phyloP scores from a whole-genome alignment of 2,797 vertebrate genomes.

The Leptatherina wallacei region DNA sequence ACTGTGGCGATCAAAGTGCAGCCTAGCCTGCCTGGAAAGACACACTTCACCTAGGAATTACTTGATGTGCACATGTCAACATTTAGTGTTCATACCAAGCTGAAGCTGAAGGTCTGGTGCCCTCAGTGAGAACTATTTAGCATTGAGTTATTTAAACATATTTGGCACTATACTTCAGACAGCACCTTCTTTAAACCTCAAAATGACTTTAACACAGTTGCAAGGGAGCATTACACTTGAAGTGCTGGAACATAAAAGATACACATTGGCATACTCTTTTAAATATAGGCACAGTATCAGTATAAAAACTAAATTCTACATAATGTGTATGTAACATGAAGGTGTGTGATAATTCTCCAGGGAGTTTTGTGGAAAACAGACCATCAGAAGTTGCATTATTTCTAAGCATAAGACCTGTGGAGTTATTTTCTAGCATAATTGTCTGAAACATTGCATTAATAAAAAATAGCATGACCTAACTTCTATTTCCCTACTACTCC shows the following conservation, averaged over 20 bases:
- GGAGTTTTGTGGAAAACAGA: too few species aligned
- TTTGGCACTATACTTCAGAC: slow-evolving; percentile 3
- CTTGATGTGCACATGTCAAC: slow-evolving; percentile 38
- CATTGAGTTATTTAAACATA: slow-evolving; percentile 21
- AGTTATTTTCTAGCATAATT: too few species aligned
- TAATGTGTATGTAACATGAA: background rate
- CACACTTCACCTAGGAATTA: slow-evolving; percentile 49
- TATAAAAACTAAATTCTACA: background rate
- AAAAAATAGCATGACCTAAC: too few species aligned
- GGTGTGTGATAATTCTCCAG: background rate
- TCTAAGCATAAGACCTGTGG: too few species aligned
- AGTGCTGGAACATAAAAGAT: too few species aligned
- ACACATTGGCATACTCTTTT: too few species aligned
- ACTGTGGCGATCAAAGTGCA: slow-evolving; percentile 50
- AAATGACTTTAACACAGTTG: slow-evolving; percentile 13
- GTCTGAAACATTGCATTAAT: too few species aligned
- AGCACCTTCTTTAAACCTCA: slow-evolving; percentile 4
- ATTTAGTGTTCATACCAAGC: slow-evolving; percentile 20
- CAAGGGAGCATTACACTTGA: background rate
- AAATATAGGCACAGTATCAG: too few species aligned
- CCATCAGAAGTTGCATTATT: too few species aligned
- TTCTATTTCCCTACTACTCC: too few species aligned
- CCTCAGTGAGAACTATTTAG: slow-evolving; percentile 3
- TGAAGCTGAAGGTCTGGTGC: slow-evolving; percentile 8
- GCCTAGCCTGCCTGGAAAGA: slow-evolving; percentile 30